phyloP scores from a whole-genome alignment of 1,140 invertebrate species.

The Oryzaephilus surinamensis region DNA sequence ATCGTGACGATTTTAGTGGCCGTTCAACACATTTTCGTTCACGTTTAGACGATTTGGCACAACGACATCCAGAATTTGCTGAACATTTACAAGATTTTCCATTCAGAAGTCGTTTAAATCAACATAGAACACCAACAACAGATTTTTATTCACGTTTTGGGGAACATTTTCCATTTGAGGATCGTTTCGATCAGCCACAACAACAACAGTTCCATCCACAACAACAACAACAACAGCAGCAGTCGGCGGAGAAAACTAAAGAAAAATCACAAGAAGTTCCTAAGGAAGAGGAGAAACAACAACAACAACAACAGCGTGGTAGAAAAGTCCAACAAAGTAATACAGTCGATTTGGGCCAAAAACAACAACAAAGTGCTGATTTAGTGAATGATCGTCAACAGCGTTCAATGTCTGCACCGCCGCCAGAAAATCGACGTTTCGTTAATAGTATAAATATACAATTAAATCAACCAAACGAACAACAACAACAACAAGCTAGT shows the following conservation, averaged over 20 bases:
- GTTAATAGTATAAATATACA: conserved; percentile 48
- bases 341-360: conserved; percentile 64
- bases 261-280: conserved; percentile 15
- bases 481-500: conserved; percentile 28
- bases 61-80: conserved; percentile 50
- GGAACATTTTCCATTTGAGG: conserved; percentile 44
- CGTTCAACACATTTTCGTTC: conserved; percentile 41
- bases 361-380: no score
- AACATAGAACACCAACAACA: conserved; percentile 31
- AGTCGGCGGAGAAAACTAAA: conserved; percentile 15
- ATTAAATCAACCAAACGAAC: conserved; percentile 28
- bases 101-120: conserved; percentile 35
- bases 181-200: conserved; percentile 20
- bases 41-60: conserved; percentile 46
- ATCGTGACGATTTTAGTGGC: conserved; percentile 44
- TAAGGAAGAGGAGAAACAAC: no score
- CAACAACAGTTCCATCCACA: conserved; percentile 1
- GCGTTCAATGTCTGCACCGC: conserved; percentile 60
- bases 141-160: conserved; percentile 37
- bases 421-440: conserved; percentile 43
- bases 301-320: conserved; percentile 1
- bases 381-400: conserved; percentile 47
- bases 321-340: conserved; percentile 55
- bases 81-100: conserved; percentile 43
- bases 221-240: conserved; percentile 8